Evolutionary conservation across 2,797 vertebrate species (phyloP).

Genomic region (Sebastes nivosus): DNA sequence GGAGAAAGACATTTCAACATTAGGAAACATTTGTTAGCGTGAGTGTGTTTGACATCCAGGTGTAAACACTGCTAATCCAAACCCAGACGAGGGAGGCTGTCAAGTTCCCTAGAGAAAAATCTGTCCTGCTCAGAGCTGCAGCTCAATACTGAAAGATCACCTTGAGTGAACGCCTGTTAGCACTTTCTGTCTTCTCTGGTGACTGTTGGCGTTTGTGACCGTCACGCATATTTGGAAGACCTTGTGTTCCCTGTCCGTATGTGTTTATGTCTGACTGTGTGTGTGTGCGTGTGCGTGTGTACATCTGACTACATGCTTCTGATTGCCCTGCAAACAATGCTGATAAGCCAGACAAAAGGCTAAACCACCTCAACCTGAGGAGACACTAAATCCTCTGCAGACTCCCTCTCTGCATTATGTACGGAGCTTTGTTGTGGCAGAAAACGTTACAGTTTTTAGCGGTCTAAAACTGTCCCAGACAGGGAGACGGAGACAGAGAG

Average conservation of each 20-base stretch:
- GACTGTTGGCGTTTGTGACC: background rate
- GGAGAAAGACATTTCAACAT: slow-evolving; percentile 36
- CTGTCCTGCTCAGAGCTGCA: slow-evolving; percentile 7
- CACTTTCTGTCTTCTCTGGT: background rate
- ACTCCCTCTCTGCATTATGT: slow-evolving; percentile 44
- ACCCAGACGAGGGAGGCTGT: slow-evolving; percentile 17
- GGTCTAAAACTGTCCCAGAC: background rate
- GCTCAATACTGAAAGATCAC: slow-evolving; percentile 28
- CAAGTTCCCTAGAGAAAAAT: slow-evolving; percentile 34
- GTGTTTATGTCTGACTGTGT: background rate
- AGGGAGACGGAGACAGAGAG: no score
- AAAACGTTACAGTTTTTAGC: slow-evolving; percentile 6
- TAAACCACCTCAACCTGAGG: slow-evolving; percentile 2
- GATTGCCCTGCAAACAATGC: slow-evolving; percentile 13
- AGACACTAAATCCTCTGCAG: slow-evolving; percentile 42
- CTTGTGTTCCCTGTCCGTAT: background rate
- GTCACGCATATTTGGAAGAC: slow-evolving; percentile 4
- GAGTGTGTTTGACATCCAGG: slow-evolving; percentile 27
- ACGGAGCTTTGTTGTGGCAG: slow-evolving; percentile 29
- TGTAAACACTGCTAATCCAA: slow-evolving; percentile 46
- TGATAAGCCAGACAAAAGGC: slow-evolving; percentile 44
- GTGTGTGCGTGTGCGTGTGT: background rate
- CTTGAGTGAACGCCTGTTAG: slow-evolving; percentile 15
- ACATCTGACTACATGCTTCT: background rate
- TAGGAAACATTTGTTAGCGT: slow-evolving; percentile 13